Evolutionary conservation across 2,113 vertebrate genomes (phyloP), one percentile per base, ranked within the genome.

Genomic region (Fregata magnificens): DNA sequence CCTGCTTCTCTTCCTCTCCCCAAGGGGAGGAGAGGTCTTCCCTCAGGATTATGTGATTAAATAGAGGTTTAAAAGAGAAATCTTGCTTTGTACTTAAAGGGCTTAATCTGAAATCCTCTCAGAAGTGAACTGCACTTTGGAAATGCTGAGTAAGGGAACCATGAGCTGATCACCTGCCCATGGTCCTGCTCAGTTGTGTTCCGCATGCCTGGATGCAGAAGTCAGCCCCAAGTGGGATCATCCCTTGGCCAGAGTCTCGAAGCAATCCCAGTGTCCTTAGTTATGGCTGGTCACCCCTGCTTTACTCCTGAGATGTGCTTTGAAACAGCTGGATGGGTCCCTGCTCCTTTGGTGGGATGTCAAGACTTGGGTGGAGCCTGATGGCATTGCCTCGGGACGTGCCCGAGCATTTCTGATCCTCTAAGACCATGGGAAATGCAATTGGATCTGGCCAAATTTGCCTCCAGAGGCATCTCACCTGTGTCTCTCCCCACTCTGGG

Each of bases 41-140:
- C 74, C 83, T 87, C 58, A 69, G 93, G 94, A 96, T 97, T 96
- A 93, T 47, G 77, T 61, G 73, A 95, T 97, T 96, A 94, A 89
- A 62, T 4, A 93, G 70, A 79, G 80, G 8, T 86, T 96, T 95
- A 79, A 80, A 91, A 62, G 65, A 88, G 91, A 86, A 66, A 79
- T 93, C 47, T 97, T 90, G 49, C 92, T 96, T 95, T 96, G 87
- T 92, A 40, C 89, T 95, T 91, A 82, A 95, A 95, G 90, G 90
- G 80, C 69, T 96, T 94, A 92, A 59, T 89, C 28, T 71, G 13
- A 92, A 97, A 96, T 97, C 90, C 82, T 76, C 96, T 84, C 55
- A 26, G 45, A 16, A 88, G 45, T 10, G 85, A 95, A 31, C 26
- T 19, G 21, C 17, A 11, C 61, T 93, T 52, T 84, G 72, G 29